Evolutionary conservation across 2,113 vertebrate genomes (phyloP).

Genomic region (Salvator merianae): DNA sequence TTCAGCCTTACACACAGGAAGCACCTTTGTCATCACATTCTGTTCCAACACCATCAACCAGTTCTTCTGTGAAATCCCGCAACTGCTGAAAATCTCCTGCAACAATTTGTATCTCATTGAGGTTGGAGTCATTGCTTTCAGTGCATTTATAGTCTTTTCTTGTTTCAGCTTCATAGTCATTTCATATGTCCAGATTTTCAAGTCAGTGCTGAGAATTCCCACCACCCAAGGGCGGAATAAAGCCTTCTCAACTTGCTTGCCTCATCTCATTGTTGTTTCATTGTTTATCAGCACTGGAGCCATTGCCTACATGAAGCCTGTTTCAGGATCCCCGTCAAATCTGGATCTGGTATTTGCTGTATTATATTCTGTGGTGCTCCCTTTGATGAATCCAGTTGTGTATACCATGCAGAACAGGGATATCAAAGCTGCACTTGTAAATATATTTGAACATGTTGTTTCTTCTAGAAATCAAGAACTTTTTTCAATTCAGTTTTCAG

Average conservation of each 20-base stretch:
- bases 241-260: conserved; percentile 46
- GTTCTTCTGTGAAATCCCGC: conserved; percentile 55
- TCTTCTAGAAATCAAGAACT: not conserved
- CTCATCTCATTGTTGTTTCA: conserved; percentile 46
- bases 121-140: conserved; percentile 5
- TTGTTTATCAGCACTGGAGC: conserved; percentile 38
- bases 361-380: conserved; percentile 43
- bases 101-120: conserved; percentile 22
- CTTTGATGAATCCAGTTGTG: conserved; percentile 42
- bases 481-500: not conserved
- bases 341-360: conserved; percentile 30
- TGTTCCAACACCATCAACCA: conserved; percentile 39
- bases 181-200: conserved; percentile 43
- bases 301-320: conserved; percentile 49
- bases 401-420: conserved; percentile 53
- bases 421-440: conserved; percentile 25
- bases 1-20: conserved; percentile 17
- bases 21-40: conserved; percentile 45
- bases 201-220: conserved; percentile 33
- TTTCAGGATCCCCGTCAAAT: not conserved
- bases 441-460: not conserved
- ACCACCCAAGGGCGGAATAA: not conserved
- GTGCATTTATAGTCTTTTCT: not conserved
- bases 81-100: conserved; percentile 40
- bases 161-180: conserved; percentile 40